Evolutionary conservation across 2,888 invertebrate species (phyloP).

Genomic region (Orthosia incerta): DNA sequence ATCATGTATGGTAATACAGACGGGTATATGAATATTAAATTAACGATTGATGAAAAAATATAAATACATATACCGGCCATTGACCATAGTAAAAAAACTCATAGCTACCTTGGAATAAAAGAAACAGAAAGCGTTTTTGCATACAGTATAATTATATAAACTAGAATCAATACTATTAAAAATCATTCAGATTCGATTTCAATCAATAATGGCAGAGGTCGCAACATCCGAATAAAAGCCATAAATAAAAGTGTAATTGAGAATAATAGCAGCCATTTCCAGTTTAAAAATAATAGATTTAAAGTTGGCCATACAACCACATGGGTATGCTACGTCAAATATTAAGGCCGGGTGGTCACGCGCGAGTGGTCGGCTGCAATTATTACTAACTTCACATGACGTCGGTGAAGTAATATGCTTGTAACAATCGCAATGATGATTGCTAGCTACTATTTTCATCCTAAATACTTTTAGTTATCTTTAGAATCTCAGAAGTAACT

Average conservation of each 20-base stretch:
- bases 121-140: constrained; percentile 44
- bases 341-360: constrained; percentile 81
- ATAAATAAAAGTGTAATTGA: constrained; percentile 17
- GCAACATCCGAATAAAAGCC: background rate
- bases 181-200: constrained; percentile 5
- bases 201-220: constrained; percentile 3
- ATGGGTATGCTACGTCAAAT: constrained; percentile 71
- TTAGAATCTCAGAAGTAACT: background rate
- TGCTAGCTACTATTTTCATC: constrained; percentile 26
- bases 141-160: background rate
- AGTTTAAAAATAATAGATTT: constrained; percentile 61
- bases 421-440: constrained; percentile 40
- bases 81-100: constrained; percentile 20
- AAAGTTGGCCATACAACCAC: constrained; percentile 56
- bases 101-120: constrained; percentile 27
- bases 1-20: constrained; percentile 43
- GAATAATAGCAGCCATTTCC: constrained; percentile 36
- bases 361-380: constrained; percentile 75
- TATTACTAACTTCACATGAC: constrained; percentile 67
- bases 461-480: background rate
- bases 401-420: constrained; percentile 72
- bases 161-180: constrained; percentile 9
- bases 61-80: constrained; percentile 21
- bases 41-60: constrained; percentile 19
- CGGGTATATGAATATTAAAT: constrained; percentile 48